phyloP scores from a whole-genome alignment of 2,888 invertebrate species.

The Drosophila nr. perissopoda region DNA sequence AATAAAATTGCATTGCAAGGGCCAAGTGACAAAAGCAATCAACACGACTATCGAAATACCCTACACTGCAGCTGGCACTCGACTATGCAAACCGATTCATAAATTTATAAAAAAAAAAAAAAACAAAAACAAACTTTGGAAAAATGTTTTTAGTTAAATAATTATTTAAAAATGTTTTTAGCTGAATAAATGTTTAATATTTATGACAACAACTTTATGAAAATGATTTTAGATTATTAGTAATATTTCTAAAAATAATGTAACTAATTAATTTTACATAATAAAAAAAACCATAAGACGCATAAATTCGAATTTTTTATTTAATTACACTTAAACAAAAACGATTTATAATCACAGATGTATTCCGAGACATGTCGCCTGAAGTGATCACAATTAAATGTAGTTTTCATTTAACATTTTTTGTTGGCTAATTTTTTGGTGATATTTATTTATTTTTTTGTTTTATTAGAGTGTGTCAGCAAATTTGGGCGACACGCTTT shows the following conservation, averaged over 20 bases:
- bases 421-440: neutral
- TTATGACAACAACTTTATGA: neutral
- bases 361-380: neutral
- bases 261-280: neutral
- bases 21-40: conserved; percentile 5
- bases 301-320: too few relatives aligned
- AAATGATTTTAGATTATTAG: neutral
- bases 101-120: neutral
- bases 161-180: neutral
- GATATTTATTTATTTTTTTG: neutral
- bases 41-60: neutral
- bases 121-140: neutral
- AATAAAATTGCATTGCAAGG: conserved; percentile 4
- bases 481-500: neutral
- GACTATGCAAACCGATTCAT: neutral
- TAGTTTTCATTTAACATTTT: neutral
- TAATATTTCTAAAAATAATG: neutral
- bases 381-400: neutral
- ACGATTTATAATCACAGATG: neutral
- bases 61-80: neutral
- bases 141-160: too few relatives aligned
- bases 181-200: neutral
- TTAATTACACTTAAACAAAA: neutral
- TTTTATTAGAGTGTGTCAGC: neutral
- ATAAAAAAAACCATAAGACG: neutral